A percentile compares a stretch with the other conserved stretches of the same genome.
Evolutionary conservation across 2,888 invertebrate genomes (phyloP).

Genomic region (Stenotaenia linearis): DNA sequence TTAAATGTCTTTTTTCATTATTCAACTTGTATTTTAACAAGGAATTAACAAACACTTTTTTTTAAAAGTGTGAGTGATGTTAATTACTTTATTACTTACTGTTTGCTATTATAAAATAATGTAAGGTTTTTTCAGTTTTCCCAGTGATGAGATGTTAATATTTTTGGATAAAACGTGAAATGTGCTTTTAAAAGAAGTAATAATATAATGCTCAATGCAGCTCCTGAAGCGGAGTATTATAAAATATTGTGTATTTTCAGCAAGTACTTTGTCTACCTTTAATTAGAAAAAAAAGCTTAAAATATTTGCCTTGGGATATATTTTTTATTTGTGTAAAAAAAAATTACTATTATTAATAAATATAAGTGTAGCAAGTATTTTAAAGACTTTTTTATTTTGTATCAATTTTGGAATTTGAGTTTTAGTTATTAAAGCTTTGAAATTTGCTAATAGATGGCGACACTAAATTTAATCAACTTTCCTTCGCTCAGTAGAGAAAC

Average conservation of each 20-base stretch:
- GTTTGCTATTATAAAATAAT: not conserved
- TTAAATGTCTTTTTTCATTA: not conserved
- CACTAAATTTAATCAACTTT: too few species aligned
- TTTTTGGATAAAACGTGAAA: not conserved
- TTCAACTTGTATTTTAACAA: not conserved
- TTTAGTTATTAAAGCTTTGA: too few species aligned
- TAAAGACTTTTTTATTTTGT: too few species aligned
- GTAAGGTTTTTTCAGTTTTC: not conserved
- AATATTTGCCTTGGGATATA: not conserved
- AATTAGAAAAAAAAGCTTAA: not conserved
- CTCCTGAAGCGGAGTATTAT: not conserved
- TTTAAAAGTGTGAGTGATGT: not conserved
- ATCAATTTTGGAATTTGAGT: too few species aligned
- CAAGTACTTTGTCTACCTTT: not conserved
- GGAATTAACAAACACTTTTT: not conserved
- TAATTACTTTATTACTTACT: not conserved
- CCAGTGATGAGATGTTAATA: not conserved
- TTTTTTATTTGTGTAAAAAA: not conserved
- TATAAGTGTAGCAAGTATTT: not conserved
- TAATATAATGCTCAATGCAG: not conserved
- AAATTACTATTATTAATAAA: not conserved
- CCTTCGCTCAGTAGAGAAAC: too few species aligned
- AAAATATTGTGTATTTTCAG: not conserved
- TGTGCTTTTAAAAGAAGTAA: not conserved
- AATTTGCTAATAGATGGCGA: not conserved